Conservation (phyloP, 2,113 vertebrate genomes). For the Leptocoma aspasia region DNA sequence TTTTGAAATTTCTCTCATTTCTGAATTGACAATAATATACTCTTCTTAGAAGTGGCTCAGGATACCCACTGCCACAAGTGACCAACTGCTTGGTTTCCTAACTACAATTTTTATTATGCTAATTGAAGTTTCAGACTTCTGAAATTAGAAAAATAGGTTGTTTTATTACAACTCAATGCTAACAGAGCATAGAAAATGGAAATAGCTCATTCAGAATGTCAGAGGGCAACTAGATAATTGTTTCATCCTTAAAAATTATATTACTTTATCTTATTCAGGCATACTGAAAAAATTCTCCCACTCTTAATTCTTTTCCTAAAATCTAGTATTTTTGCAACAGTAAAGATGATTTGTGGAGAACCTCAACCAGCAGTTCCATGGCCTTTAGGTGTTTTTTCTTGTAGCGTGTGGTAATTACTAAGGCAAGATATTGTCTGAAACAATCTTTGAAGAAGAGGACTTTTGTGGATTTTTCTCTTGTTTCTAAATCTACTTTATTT, state of each 20-base stretch:
- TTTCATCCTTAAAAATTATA: not conserved
- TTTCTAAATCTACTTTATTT: not conserved
- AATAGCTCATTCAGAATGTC: slow-evolving; percentile 2
- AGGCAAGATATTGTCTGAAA: not conserved
- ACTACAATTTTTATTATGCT: not conserved
- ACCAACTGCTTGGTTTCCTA: not conserved
- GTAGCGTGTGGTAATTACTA: not conserved
- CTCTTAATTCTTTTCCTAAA: not conserved
- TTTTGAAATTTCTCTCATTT: not conserved
- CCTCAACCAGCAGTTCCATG: not conserved
- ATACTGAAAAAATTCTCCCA: not conserved
- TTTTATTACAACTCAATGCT: not conserved
- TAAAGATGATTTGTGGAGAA: not conserved
- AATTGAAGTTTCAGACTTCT: slow-evolving; percentile 15
- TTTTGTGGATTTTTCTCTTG: not conserved
- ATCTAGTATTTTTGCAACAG: not conserved
- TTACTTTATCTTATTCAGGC: not conserved
- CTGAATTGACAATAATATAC: not conserved
- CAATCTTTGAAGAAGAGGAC: not conserved
- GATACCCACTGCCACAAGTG: not conserved
- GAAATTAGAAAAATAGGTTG: not conserved
- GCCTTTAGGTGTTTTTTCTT: not conserved
- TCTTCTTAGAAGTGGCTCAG: not conserved
- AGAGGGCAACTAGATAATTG: not conserved
- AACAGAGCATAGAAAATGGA: not conserved